These are phyloP conservation scores for Aphelenchoides besseyi DNA, from an alignment of 1,140 invertebrate species.

Conservation along the genomic window DNA sequence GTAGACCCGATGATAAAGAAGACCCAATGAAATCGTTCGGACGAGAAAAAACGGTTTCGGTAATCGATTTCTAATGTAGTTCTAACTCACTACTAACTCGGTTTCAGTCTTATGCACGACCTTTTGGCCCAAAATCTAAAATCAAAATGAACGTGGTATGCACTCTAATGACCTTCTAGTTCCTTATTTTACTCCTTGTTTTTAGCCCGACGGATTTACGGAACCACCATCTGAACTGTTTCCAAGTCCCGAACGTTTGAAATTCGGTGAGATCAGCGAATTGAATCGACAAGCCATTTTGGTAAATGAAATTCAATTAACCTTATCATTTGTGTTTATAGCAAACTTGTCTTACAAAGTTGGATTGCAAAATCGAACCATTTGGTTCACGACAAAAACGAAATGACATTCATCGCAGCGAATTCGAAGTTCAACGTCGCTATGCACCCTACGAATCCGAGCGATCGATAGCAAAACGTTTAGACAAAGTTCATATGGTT, in stretches of 20 bases:
- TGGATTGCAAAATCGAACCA: constrained; percentile 38
- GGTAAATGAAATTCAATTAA: background rate
- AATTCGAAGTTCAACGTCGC: constrained; percentile 34
- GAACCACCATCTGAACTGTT: background rate
- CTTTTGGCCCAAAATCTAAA: background rate
- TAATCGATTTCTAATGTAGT: background rate
- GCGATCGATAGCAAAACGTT: constrained; percentile 32
- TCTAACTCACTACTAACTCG: background rate
- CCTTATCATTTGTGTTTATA: constrained; percentile 16
- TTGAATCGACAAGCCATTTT: background rate
- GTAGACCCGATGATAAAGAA: background rate
- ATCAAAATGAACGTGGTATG: background rate
- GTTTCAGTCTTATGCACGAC: background rate
- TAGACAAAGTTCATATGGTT: constrained; percentile 46
- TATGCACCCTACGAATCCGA: constrained; percentile 23
- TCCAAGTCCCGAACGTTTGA: background rate
- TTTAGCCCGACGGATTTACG: background rate
- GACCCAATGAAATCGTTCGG: background rate
- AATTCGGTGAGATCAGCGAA: constrained; percentile 11
- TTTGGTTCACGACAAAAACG: constrained; percentile 28
- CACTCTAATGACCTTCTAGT: background rate
- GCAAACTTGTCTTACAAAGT: constrained; percentile 35
- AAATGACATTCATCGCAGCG: constrained; percentile 35
- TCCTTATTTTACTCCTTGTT: background rate
- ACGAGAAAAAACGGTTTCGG: background rate